Evolutionary conservation across 2,113 vertebrate genomes (phyloP).

Genomic region (Anas platyrhynchos): DNA sequence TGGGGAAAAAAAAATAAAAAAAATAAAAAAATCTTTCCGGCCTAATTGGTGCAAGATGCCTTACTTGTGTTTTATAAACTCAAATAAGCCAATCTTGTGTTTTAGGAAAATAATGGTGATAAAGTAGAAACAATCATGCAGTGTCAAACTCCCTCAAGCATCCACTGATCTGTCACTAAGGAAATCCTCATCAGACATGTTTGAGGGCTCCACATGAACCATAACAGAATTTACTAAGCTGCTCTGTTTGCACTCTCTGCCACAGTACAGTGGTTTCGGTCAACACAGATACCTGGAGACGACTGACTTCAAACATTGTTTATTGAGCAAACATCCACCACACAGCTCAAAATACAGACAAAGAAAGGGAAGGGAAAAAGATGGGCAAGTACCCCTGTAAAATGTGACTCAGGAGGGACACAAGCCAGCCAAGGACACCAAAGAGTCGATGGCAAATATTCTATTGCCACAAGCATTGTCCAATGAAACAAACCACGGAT

Average conservation of each 20-base stretch:
- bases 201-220: slow-evolving; percentile 38
- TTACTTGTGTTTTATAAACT: not conserved
- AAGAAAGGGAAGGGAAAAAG: not conserved
- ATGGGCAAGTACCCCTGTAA: not conserved
- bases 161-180: slow-evolving; percentile 19
- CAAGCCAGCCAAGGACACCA: not conserved
- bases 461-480: not conserved
- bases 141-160: not conserved
- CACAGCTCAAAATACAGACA: not conserved
- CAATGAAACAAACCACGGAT: not conserved
- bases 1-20: not conserved
- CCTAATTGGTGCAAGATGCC: not conserved
- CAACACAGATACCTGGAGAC: slow-evolving; percentile 64
- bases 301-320: slow-evolving; percentile 12
- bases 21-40: not conserved
- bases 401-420: not conserved
- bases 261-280: slow-evolving; percentile 58
- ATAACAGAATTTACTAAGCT: slow-evolving; percentile 11
- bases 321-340: slow-evolving; percentile 49
- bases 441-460: not conserved
- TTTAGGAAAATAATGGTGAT: not conserved
- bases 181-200: slow-evolving; percentile 34
- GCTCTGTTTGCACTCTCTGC: slow-evolving; percentile 60
- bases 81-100: not conserved
- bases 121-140: not conserved